phyloP scores from a whole-genome alignment of 2,113 vertebrate species.

The Marcusenius ussheri region DNA sequence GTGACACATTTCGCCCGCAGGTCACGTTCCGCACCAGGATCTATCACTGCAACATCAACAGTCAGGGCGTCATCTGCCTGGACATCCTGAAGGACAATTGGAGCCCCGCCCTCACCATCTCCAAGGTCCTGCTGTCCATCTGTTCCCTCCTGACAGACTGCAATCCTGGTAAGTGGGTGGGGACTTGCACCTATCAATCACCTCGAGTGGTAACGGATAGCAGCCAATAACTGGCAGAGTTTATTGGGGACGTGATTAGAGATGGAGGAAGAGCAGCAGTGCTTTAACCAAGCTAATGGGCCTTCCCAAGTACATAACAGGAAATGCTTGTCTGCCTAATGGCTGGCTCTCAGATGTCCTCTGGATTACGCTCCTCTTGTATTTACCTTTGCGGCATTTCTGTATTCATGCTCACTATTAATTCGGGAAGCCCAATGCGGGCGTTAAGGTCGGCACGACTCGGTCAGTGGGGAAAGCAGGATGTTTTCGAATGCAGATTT shows the following conservation, averaged over 20 bases:
- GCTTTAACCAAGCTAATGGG: neutral
- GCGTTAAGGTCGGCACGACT: neutral
- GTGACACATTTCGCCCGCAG: constrained; percentile 41
- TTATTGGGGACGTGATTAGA: neutral
- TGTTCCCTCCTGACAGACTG: constrained; percentile 90
- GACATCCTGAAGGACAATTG: constrained; percentile 91
- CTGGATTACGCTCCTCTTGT: neutral
- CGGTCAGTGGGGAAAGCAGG: neutral
- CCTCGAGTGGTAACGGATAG: neutral
- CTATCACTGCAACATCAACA: constrained; percentile 93
- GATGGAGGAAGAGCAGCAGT: neutral
- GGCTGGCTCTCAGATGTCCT: neutral
- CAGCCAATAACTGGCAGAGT: neutral
- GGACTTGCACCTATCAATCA: neutral
- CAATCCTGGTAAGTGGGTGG: constrained; percentile 72
- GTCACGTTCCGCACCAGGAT: constrained; percentile 87
- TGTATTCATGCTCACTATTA: neutral
- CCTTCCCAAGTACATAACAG: neutral
- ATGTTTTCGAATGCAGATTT: neutral
- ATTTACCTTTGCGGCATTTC: neutral
- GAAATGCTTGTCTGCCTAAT: neutral
- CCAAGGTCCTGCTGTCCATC: constrained; percentile 87
- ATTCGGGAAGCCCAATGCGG: neutral
- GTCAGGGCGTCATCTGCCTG: constrained; percentile 90
- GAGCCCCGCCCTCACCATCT: constrained; percentile 88